Evolutionary conservation across 2,888 invertebrate species (phyloP), one percentile per base, ranked within the genome.

Genomic region (Mythimna albipuncta): DNA sequence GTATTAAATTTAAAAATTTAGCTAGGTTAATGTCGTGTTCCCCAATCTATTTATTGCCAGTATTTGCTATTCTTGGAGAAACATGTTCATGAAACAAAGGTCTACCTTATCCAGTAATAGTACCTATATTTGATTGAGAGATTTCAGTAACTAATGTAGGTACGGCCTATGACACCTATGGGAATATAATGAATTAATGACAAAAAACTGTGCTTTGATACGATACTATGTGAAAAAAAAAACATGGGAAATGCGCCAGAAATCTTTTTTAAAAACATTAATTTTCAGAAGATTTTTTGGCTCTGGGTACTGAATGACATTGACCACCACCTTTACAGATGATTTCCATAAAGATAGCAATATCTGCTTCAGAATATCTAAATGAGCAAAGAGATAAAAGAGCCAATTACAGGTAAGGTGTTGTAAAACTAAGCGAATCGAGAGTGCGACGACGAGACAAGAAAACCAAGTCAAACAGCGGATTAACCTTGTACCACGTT

Each of bases 401-500:
- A 50, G 26, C 35, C 69, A 65, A 79, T 77, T 77, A 65, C 59
- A 41, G 64, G 41, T 32, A 50, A 61, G 1, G 58, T 65, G 71
- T 67, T 62, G 35, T 62, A 65, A 64, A 79, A 74, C 50, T 50
- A 68, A 54, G 57, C 63, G 32, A 58, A 69, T 67, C 64, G 57
- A 64, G 72, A 70, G 64, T 64, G 55, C 66, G 57, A 57, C 61
- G 52, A 67, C 67, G 69, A 82, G 71, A 69, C 79, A 35, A 64
- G 64, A 73, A 62, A 70, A 69, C 64, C 67, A 82, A 73, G 70
- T 82, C 65, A 57, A 75, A 73, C 63, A 61, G 58, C 63, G 68
- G 63, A 76, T 67, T 82, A 83, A 78, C 84, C 85, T 85, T 85
- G 83, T 75, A 64, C 44, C 55, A 61, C 66, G 72, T 70, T 82